Evolutionary conservation across 92 coral and sea anemone species (phyloP).

Genomic region (Desmophyllum pertusum): DNA sequence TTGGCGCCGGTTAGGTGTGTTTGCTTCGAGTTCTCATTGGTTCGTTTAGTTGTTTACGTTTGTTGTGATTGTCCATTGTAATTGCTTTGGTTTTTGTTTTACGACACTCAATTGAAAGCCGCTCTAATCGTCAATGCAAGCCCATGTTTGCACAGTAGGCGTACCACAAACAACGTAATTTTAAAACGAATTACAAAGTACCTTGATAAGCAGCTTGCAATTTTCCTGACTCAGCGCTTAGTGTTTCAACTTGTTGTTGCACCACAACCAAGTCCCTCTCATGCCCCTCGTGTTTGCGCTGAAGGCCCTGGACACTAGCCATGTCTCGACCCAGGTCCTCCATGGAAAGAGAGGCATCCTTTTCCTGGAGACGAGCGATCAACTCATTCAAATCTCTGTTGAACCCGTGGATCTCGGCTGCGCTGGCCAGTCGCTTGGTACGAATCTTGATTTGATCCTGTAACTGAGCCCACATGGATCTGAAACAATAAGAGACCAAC

Average conservation of each 20-base stretch:
- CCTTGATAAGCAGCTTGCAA: conserved; percentile 89
- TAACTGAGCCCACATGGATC: conserved; percentile 93
- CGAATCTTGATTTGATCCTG: conserved; percentile 86
- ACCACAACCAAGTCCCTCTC: conserved; percentile 82
- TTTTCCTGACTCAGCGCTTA: conserved; percentile 69
- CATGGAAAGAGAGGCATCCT: conserved; percentile 77
- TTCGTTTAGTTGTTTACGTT: no score
- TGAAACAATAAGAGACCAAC: conserved; percentile 28
- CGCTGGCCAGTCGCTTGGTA: conserved; percentile 87
- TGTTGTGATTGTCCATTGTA: no score
- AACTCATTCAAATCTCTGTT: conserved; percentile 95
- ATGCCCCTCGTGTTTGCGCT: conserved; percentile 88
- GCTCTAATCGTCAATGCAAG: no score
- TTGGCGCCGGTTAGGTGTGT: no score
- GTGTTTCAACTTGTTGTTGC: conserved; percentile 71
- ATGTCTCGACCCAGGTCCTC: conserved; percentile 95
- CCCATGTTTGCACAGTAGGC: not conserved
- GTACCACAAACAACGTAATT: not conserved
- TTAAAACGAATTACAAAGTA: not conserved
- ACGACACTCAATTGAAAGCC: no score
- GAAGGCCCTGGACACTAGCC: conserved; percentile 91
- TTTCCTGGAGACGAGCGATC: conserved; percentile 88
- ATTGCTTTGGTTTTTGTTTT: no score
- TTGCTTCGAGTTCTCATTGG: no score
- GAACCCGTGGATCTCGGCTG: conserved; percentile 94